Conservation (phyloP, 2,797 vertebrate species). For the Darevskia nairensis region DNA sequence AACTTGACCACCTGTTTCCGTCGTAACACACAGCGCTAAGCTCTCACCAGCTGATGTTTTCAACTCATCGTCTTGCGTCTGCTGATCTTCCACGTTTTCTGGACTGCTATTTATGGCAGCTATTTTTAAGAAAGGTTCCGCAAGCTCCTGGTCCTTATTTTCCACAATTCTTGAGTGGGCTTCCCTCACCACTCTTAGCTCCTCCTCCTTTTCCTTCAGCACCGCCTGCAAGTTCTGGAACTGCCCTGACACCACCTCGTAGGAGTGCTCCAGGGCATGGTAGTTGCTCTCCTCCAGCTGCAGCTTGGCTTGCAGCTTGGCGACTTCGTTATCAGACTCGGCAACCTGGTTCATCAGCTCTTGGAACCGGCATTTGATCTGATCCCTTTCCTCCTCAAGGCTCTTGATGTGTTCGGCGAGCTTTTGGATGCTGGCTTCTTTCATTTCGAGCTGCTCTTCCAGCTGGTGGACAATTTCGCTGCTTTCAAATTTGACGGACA, state of each 20-base stretch:
- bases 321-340: conserved; percentile 86
- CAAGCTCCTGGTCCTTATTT: conserved; percentile 90
- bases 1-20: conserved; percentile 77
- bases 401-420: conserved; percentile 86
- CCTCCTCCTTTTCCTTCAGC: conserved; percentile 90
- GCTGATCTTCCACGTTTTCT: conserved; percentile 89
- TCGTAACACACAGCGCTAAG: conserved; percentile 62
- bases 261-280: conserved; percentile 85
- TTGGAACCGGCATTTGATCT: conserved; percentile 88
- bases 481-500: conserved; percentile 79
- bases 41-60: conserved; percentile 78
- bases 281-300: conserved; percentile 87
- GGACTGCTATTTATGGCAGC: conserved; percentile 87
- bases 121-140: conserved; percentile 91
- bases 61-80: conserved; percentile 87
- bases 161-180: conserved; percentile 87
- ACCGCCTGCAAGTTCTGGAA: conserved; percentile 87
- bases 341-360: conserved; percentile 91
- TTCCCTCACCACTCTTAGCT: conserved; percentile 88
- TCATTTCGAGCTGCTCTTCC: conserved; percentile 87
- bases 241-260: conserved; percentile 85
- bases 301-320: conserved; percentile 85
- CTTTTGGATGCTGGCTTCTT: conserved; percentile 83
- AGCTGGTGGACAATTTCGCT: conserved; percentile 86
- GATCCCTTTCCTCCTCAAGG: conserved; percentile 87